phyloP scores from a whole-genome alignment of 2,888 invertebrate genomes.

The Uloborus plumipes region DNA sequence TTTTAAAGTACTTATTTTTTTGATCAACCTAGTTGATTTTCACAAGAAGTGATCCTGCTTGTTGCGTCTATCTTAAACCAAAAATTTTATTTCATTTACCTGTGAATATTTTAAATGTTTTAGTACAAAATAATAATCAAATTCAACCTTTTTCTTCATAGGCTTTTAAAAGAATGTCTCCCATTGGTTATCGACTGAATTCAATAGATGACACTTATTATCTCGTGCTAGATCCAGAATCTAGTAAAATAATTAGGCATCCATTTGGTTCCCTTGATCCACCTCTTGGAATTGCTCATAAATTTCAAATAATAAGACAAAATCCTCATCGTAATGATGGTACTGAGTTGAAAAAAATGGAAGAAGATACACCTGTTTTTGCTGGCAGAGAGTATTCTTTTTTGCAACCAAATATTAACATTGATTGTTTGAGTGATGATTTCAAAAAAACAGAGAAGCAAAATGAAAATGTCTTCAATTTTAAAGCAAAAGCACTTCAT shows the following conservation, averaged over 20 bases:
- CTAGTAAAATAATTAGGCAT: constrained; percentile 14
- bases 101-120: no score
- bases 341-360: constrained; percentile 53
- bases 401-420: neutral
- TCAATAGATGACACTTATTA: constrained; percentile 77
- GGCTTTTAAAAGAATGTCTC: constrained; percentile 76
- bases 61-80: no score
- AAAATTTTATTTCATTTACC: no score
- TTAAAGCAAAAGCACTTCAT: neutral
- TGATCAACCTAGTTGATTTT: no score
- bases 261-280: constrained; percentile 58
- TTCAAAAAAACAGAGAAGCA: neutral
- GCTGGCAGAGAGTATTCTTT: constrained; percentile 21
- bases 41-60: no score
- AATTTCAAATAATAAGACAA: constrained; percentile 50
- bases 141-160: constrained; percentile 67
- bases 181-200: constrained; percentile 76
- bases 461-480: no score
- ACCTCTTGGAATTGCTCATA: constrained; percentile 53
- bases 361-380: constrained; percentile 36
- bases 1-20: no score
- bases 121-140: no score
- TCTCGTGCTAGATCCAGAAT: constrained; percentile 72
- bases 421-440: constrained; percentile 14
- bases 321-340: constrained; percentile 65